A percentile compares a stretch with the other conserved stretches of the same genome.
These are phyloP conservation scores for Pomatorhinus ruficollis DNA, from an alignment of 2,113 vertebrate species.

Conservation along the genomic window DNA sequence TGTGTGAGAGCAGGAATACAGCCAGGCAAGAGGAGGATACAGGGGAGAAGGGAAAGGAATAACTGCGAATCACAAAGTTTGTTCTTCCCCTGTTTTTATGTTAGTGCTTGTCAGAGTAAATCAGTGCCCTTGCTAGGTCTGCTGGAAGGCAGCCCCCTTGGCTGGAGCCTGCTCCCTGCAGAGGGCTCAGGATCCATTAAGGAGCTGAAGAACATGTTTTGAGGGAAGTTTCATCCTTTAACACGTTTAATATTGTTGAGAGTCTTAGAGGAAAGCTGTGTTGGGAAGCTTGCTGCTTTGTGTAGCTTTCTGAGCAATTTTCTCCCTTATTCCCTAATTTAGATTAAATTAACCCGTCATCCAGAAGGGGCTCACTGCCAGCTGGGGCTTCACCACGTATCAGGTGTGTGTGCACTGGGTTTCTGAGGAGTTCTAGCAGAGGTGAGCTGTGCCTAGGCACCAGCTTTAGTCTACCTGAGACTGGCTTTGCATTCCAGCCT, in stretches of 20 bases:
- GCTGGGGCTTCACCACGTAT: not conserved
- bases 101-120: conserved; percentile 6
- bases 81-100: not conserved
- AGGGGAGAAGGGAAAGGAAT: not conserved
- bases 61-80: not conserved
- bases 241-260: not conserved
- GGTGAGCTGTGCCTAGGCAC: not conserved
- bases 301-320: not conserved
- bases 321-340: not conserved
- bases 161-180: conserved; percentile 15
- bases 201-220: not conserved
- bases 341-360: not conserved
- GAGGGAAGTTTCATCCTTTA: not conserved
- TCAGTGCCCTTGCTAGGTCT: conserved; percentile 45
- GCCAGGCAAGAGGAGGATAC: not conserved
- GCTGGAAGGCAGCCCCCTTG: conserved; percentile 32
- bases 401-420: not conserved
- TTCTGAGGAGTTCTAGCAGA: not conserved
- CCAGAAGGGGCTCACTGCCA: not conserved
- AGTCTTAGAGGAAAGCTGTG: not conserved
- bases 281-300: not conserved
- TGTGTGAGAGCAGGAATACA: not conserved
- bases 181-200: conserved; percentile 26
- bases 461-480: not conserved
- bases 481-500: not conserved